Evolutionary conservation across 1,140 invertebrate genomes (phyloP).

Genomic region (Berghia stephanieae): DNA sequence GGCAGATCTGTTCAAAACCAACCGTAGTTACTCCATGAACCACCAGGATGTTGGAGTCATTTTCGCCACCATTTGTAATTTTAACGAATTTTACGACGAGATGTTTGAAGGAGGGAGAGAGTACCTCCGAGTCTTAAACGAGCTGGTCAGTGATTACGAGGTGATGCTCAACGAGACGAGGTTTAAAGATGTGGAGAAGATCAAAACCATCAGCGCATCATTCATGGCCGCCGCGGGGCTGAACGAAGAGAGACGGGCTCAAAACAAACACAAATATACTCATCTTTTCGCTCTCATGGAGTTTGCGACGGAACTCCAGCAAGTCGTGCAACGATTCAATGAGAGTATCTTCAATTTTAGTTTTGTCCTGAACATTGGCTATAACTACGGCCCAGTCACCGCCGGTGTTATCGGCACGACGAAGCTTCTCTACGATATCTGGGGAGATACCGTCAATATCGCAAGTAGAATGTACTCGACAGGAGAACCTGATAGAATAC

Average conservation of each 20-base stretch:
- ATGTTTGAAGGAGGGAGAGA: constrained; percentile 86
- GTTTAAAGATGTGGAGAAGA: constrained; percentile 93
- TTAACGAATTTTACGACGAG: constrained; percentile 96
- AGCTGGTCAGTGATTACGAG: constrained; percentile 93
- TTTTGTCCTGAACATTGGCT: constrained; percentile 81
- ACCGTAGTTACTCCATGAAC: constrained; percentile 94
- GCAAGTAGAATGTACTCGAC: constrained; percentile 92
- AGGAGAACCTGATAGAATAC: constrained; percentile 81
- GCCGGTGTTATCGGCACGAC: constrained; percentile 96
- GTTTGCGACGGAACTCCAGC: constrained; percentile 87
- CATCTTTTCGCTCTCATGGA: constrained; percentile 89
- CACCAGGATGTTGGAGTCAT: constrained; percentile 92
- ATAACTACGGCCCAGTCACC: constrained; percentile 84
- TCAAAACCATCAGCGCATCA: constrained; percentile 96
- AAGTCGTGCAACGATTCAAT: constrained; percentile 85
- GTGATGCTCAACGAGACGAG: constrained; percentile 84
- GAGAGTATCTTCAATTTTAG: constrained; percentile 87
- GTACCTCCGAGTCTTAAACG: constrained; percentile 92
- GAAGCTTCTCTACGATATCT: constrained; percentile 96
- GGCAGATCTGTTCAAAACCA: constrained; percentile 89
- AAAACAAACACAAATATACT: constrained; percentile 74
- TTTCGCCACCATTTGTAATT: constrained; percentile 95
- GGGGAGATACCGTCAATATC: constrained; percentile 98
- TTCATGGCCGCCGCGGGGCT: constrained; percentile 97
- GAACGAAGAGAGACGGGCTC: constrained; percentile 75